Conservation (phyloP, 2,888 invertebrate species). For the Dryomyza anilis region DNA sequence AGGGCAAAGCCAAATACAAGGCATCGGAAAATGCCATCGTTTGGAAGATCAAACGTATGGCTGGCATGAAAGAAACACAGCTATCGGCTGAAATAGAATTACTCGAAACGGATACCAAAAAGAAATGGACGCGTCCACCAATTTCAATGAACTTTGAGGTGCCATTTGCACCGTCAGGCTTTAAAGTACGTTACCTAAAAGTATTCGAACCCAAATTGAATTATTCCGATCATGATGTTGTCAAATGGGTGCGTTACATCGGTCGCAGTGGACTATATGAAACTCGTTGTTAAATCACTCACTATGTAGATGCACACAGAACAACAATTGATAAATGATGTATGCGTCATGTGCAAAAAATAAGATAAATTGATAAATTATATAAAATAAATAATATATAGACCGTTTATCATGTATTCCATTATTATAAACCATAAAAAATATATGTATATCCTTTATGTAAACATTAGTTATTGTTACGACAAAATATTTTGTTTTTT, state of each 20-base stretch:
- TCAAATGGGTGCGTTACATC: conserved; percentile 99
- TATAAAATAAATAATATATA: too few species aligned
- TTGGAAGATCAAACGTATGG: conserved; percentile 95
- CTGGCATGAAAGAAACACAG: conserved; percentile 99
- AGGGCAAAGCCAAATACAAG: conserved; percentile 99
- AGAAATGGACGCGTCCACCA: conserved; percentile 99
- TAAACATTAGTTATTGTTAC: too few species aligned
- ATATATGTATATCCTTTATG: too few species aligned
- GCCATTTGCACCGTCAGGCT: conserved; percentile 99
- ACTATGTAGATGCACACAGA: too few species aligned
- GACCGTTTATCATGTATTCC: too few species aligned
- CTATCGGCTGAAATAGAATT: conserved; percentile 99
- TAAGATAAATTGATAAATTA: too few species aligned
- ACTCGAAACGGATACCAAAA: conserved; percentile 97
- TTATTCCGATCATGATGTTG: conserved; percentile 99
- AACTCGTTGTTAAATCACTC: conserved; percentile 95
- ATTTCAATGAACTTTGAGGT: conserved; percentile 99
- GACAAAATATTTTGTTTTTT: too few species aligned
- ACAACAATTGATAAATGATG: too few species aligned
- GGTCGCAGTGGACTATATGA: conserved; percentile 99
- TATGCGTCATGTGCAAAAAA: too few species aligned
- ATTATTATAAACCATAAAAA: too few species aligned
- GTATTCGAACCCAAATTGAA: conserved; percentile 99
- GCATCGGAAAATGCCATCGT: conserved; percentile 98
- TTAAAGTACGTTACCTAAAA: conserved; percentile 98